Evolutionary conservation across 2,888 invertebrate species (phyloP), one percentile per base, ranked within the genome.

Genomic region (Frankliniella intonsa): DNA sequence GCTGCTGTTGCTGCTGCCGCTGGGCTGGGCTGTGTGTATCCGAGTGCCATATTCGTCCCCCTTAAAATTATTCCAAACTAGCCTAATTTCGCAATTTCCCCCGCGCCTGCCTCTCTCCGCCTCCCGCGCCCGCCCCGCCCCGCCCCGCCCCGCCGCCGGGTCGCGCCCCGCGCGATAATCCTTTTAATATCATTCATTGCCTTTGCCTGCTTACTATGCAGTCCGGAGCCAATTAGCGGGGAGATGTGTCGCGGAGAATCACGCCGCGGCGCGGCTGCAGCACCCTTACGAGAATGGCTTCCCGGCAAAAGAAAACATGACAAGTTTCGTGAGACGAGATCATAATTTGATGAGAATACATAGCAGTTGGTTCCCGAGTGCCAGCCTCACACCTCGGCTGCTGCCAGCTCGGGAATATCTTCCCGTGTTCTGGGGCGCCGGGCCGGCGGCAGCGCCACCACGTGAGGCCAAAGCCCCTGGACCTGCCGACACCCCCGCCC

Each of bases 121-220:
- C 69, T 76, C 25, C 25, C 8, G 22, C 14, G 62, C 12, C 22
- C 5, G 69, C 38, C 38, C 38, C 69, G 69, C 69, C 69, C 69
- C 12, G 55, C 55, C 55, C 38, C 38, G 38, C 38, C 38, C 38
- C 38, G 38, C 38, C 38, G 38, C 38, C 38, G 38, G 38, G 38
- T 38, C 38, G 38, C 38, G 38, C 25, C 25, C 25, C 69, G 25
- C 69, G 69, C 25, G 69, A 76, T 76, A 76, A 76, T 76, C 69
- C 69, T 76, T 76, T 76, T 76, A 76, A 76, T 76, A 76, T 76
- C 69, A 76, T 76, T 76, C 69, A 76, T 76, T 76, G 69, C 25
- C 69, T 76, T 76, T 76, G 69, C 25, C 69, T 76, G 69, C 25
- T 76, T 76, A 76, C 22, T 76, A 76, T 76, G 25, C 69, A 76